These are phyloP conservation scores for Coleophora deauratella DNA, from an alignment of 2,888 invertebrate species.

Conservation along the genomic window DNA sequence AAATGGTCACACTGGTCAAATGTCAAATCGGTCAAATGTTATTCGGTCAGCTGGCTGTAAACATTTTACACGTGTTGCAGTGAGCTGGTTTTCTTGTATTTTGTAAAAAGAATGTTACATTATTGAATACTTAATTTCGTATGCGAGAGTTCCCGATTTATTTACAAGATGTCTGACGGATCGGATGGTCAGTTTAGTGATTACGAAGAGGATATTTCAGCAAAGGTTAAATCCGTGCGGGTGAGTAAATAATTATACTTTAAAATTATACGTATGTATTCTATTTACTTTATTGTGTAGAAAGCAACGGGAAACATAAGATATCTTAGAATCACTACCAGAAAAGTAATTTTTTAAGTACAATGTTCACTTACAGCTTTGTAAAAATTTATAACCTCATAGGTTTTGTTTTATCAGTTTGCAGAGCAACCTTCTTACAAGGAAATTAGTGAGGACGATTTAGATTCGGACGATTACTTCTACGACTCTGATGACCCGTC, in stretches of 20 bases:
- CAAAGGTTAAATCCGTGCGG: slow-evolving; percentile 54
- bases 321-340: slow-evolving; percentile 1
- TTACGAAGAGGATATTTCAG: slow-evolving; percentile 50
- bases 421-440: slow-evolving; percentile 43
- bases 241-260: slow-evolving; percentile 34
- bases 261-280: not conserved
- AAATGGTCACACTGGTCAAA: too few relatives aligned
- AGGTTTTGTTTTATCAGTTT: slow-evolving; percentile 35
- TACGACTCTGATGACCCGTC: slow-evolving; percentile 53
- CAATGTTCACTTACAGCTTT: slow-evolving; percentile 1
- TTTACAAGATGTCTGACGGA: slow-evolving; percentile 24
- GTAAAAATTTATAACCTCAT: too few relatives aligned
- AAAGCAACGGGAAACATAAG: not conserved
- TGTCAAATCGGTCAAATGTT: too few relatives aligned
- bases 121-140: too few relatives aligned
- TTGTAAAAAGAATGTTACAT: too few relatives aligned
- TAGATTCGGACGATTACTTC: slow-evolving; percentile 59
- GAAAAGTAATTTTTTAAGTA: too few relatives aligned
- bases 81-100: too few relatives aligned
- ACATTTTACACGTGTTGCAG: too few relatives aligned
- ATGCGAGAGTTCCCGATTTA: too few relatives aligned
- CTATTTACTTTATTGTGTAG: not conserved
- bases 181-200: slow-evolving; percentile 56
- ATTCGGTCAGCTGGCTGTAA: too few relatives aligned
- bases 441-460: slow-evolving; percentile 35